These are phyloP conservation scores for Cantharis nigra DNA, from an alignment of 2,888 invertebrate genomes.

Conservation along the genomic window DNA sequence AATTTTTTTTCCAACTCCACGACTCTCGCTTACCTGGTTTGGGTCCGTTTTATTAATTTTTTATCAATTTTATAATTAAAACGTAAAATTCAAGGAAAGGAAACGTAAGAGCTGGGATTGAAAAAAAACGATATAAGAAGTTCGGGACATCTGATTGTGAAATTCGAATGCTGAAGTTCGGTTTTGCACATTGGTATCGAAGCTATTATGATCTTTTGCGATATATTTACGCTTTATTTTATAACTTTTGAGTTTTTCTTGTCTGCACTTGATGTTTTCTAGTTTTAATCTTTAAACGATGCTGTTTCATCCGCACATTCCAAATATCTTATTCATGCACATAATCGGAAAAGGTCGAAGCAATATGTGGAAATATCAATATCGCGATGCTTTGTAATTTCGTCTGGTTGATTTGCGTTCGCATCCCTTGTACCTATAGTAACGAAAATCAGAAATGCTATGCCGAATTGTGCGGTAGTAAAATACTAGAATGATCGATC, in stretches of 20 bases:
- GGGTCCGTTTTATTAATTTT: too few relatives aligned
- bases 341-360: not conserved
- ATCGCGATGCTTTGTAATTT: not conserved
- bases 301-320: not conserved
- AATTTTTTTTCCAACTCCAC: too few relatives aligned
- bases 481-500: not conserved
- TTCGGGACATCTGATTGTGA: not conserved
- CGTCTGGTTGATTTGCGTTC: not conserved
- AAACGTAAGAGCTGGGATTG: too few relatives aligned
- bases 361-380: not conserved
- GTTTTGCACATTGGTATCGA: not conserved
- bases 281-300: not conserved
- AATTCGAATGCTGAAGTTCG: not conserved
- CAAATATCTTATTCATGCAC: not conserved
- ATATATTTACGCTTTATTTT: not conserved
- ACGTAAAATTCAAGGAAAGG: too few relatives aligned
- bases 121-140: not conserved
- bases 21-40: too few relatives aligned
- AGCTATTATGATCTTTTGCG: not conserved
- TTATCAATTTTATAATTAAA: too few relatives aligned
- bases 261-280: not conserved
- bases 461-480: not conserved
- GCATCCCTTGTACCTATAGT: not conserved
- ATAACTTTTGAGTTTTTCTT: not conserved
- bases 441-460: not conserved